Evolutionary conservation across 1,140 invertebrate genomes (phyloP).

Genomic region (Lordiphosa mommai): DNA sequence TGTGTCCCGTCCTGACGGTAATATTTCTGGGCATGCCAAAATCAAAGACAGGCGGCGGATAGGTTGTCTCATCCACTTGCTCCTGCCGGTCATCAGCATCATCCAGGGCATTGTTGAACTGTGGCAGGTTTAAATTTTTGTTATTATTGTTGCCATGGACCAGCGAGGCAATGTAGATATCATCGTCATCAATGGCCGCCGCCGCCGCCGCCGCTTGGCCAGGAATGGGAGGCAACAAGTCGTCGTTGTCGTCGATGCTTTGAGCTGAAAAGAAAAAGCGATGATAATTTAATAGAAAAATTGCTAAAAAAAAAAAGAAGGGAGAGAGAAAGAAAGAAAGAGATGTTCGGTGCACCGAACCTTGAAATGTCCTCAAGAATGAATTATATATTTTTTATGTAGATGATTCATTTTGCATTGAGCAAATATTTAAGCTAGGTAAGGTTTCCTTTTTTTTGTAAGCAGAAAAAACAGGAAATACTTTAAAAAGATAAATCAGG

Average conservation of each 20-base stretch:
- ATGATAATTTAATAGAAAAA: background rate
- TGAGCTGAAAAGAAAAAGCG: conserved; percentile 28
- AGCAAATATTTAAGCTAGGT: no score
- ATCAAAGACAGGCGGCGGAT: conserved; percentile 86
- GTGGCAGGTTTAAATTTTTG: conserved; percentile 16
- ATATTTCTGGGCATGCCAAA: conserved; percentile 89
- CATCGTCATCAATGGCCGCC: conserved; percentile 34
- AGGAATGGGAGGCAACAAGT: conserved; percentile 54
- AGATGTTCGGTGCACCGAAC: no score
- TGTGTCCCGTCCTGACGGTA: conserved; percentile 90
- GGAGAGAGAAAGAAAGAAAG: background rate
- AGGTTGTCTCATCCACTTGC: conserved; percentile 46
- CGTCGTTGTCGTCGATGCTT: conserved; percentile 21
- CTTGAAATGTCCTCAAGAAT: no score
- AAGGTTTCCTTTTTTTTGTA: no score
- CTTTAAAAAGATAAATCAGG: no score
- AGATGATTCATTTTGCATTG: no score
- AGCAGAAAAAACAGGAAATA: no score
- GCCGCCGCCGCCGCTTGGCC: conserved; percentile 3
- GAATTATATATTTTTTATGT: no score
- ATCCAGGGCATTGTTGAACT: conserved; percentile 53
- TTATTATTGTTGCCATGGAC: conserved; percentile 45
- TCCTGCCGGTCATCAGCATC: conserved; percentile 32
- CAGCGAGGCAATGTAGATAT: conserved; percentile 63
- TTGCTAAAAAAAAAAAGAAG: no score